These are phyloP conservation scores for Nanorana parkeri DNA, from an alignment of 2,113 vertebrate genomes.

Conservation along the genomic window DNA sequence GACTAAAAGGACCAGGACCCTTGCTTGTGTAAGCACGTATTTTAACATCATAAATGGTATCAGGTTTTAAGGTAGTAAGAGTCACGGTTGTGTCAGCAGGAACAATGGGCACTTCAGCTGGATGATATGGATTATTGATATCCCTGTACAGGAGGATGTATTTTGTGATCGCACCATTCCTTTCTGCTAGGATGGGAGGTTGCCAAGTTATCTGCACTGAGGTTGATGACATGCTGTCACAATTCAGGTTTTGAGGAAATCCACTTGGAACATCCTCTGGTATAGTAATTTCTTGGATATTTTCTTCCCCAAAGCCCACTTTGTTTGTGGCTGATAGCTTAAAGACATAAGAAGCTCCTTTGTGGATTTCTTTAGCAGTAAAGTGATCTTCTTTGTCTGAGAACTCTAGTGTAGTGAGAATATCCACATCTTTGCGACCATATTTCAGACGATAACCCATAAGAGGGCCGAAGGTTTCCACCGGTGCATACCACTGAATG, in stretches of 20 bases:
- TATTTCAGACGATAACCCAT: slow-evolving; percentile 94
- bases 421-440: slow-evolving; percentile 91
- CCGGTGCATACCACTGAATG: slow-evolving; percentile 95
- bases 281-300: slow-evolving; percentile 92
- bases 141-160: slow-evolving; percentile 96
- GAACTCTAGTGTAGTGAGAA: slow-evolving; percentile 89
- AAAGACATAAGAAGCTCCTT: slow-evolving; percentile 92
- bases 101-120: slow-evolving; percentile 89
- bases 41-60: slow-evolving; percentile 99
- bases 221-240: slow-evolving; percentile 87
- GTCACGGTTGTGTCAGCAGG: slow-evolving; percentile 88
- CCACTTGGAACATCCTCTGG: slow-evolving; percentile 91
- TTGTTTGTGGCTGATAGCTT: slow-evolving; percentile 95
- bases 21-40: slow-evolving; percentile 99
- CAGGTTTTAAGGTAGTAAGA: slow-evolving; percentile 93
- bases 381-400: slow-evolving; percentile 96
- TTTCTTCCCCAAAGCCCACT: slow-evolving; percentile 97
- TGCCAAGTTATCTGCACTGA: slow-evolving; percentile 94
- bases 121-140: slow-evolving; percentile 94
- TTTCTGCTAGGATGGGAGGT: slow-evolving; percentile 86
- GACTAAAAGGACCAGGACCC: slow-evolving; percentile 98
- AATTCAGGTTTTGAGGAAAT: slow-evolving; percentile 91
- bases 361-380: slow-evolving; percentile 96
- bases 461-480: slow-evolving; percentile 87
- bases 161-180: slow-evolving; percentile 91